Conservation (phyloP, 2,113 vertebrate genomes). For the Ophthalmotilapia sp. region DNA sequence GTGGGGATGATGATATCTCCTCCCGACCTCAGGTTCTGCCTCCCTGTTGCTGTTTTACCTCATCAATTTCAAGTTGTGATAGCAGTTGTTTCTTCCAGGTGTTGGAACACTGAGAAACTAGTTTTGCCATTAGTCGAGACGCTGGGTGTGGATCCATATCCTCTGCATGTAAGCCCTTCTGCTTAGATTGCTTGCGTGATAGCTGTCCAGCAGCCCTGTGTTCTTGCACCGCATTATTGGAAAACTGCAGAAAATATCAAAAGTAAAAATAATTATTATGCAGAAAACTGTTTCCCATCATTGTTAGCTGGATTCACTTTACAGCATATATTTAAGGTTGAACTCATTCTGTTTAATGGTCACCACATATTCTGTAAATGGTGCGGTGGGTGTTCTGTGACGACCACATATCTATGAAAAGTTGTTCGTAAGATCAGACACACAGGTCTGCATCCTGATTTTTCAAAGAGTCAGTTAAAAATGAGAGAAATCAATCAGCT, state of each 20-base stretch:
- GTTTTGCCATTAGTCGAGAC: not conserved
- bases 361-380: not conserved
- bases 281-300: not conserved
- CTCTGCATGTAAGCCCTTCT: not conserved
- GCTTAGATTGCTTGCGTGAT: not conserved
- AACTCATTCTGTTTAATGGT: not conserved
- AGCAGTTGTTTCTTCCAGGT: not conserved
- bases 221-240: not conserved
- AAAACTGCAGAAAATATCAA: not conserved
- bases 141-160: not conserved
- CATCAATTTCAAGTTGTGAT: not conserved
- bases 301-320: not conserved
- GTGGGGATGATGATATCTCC: not conserved
- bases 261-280: not conserved
- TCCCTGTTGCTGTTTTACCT: not conserved
- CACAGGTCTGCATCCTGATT: not conserved
- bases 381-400: not conserved
- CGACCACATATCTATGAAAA: not conserved
- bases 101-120: not conserved
- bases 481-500: not conserved
- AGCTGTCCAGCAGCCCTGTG: not conserved
- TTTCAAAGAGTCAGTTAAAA: not conserved
- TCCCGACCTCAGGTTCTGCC: rapidly evolving
- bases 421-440: not conserved
- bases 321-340: not conserved